Evolutionary conservation across 2,113 vertebrate genomes (phyloP).

Genomic region (Zapornia atra): DNA sequence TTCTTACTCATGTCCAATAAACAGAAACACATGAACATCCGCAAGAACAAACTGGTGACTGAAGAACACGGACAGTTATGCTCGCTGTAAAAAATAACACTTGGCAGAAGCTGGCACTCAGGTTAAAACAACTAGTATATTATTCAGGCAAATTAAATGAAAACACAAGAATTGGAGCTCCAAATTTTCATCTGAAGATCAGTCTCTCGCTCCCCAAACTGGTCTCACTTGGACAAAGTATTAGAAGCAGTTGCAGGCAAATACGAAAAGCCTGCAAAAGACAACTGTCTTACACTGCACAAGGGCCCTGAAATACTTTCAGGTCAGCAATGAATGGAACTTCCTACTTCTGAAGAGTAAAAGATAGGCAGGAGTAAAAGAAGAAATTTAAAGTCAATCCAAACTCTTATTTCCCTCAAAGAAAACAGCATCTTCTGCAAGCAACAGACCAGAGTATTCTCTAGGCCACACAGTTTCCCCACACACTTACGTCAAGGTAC

Average conservation of each 20-base stretch:
- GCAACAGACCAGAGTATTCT: background rate
- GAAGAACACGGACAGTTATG: background rate
- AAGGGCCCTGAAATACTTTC: background rate
- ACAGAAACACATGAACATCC: background rate
- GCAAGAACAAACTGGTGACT: background rate
- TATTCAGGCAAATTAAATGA: background rate
- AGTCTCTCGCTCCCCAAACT: background rate
- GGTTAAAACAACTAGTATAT: background rate
- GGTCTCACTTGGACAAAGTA: background rate
- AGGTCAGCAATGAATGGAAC: background rate
- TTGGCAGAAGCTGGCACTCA: accelerated
- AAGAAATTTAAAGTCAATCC: background rate
- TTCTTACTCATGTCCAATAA: background rate
- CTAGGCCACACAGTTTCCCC: background rate
- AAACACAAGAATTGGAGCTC: background rate
- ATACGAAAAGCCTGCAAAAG: background rate
- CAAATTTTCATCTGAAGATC: background rate
- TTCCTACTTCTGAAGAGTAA: background rate
- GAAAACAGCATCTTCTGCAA: background rate
- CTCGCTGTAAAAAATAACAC: background rate
- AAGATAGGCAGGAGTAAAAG: background rate
- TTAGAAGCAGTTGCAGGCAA: background rate
- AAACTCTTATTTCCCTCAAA: background rate
- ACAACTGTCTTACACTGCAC: background rate
- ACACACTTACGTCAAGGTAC: background rate